phyloP scores from a whole-genome alignment of 2,888 invertebrate species.

The Xylota segnis region DNA sequence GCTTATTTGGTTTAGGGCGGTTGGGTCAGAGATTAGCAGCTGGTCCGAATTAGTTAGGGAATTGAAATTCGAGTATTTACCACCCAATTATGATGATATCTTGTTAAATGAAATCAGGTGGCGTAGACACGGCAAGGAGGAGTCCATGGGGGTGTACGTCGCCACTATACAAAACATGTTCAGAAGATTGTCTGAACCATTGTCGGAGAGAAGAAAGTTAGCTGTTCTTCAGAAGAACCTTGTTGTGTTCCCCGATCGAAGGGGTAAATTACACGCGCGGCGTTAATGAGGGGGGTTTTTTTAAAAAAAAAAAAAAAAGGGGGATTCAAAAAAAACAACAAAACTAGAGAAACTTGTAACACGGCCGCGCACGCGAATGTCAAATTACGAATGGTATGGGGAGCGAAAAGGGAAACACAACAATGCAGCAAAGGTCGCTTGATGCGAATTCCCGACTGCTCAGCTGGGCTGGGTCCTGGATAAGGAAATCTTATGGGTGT shows the following conservation, averaged over 20 bases:
- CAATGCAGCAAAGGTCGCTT: too few species aligned
- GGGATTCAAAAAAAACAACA: too few species aligned
- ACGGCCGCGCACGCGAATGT: too few species aligned
- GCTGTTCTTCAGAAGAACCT: conserved; percentile 1
- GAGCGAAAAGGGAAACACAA: too few species aligned
- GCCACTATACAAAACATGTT: conserved; percentile 22
- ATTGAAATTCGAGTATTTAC: conserved; percentile 17
- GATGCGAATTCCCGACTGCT: neutral
- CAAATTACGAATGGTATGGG: too few species aligned
- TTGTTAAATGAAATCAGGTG: conserved; percentile 12
- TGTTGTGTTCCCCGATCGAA: too few species aligned
- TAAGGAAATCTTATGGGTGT: too few species aligned
- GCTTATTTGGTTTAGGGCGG: conserved; percentile 15
- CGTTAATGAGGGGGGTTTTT: too few species aligned
- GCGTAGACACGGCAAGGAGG: conserved; percentile 20
- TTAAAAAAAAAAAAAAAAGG: too few species aligned
- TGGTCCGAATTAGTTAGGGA: conserved; percentile 11
- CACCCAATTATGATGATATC: conserved; percentile 29
- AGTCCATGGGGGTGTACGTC: conserved; percentile 2
- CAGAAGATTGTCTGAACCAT: neutral
- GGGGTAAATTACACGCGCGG: too few species aligned
- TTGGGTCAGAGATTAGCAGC: neutral
- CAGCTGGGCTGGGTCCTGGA: neutral
- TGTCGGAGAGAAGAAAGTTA: conserved; percentile 7
- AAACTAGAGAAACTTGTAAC: too few species aligned